Conservation (phyloP, 2,113 vertebrate genomes). For the Lepisosteus oculatus region DNA sequence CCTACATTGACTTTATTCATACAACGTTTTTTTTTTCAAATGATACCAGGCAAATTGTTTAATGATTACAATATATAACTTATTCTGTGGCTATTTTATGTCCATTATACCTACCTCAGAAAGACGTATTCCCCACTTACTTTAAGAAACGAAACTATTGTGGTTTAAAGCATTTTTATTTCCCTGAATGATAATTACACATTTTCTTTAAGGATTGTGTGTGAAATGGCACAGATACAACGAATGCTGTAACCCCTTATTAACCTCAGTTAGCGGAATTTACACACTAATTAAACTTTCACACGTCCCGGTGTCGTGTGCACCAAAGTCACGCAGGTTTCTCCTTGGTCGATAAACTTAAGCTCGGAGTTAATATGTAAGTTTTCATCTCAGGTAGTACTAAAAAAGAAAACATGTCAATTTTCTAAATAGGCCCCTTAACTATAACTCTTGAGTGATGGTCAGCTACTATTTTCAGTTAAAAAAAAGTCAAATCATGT, state of each 20-base stretch:
- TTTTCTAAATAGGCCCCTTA: too few relatives aligned
- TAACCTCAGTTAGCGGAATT: conserved; percentile 47
- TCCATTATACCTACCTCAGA: background rate
- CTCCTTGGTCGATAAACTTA: background rate
- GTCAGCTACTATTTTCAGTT: too few relatives aligned
- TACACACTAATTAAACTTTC: conserved; percentile 74
- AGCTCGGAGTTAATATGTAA: background rate
- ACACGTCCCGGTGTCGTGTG: conserved; percentile 74
- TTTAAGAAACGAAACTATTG: background rate
- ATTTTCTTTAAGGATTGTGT: background rate
- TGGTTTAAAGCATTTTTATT: background rate
- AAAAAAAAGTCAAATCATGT: too few relatives aligned
- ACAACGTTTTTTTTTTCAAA: too few relatives aligned
- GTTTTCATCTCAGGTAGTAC: background rate
- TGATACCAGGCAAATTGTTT: too few relatives aligned
- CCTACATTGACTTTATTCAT: too few relatives aligned
- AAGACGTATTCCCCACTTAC: background rate
- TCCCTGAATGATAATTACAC: conserved; percentile 1
- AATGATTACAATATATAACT: too few relatives aligned
- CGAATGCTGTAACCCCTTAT: conserved; percentile 31
- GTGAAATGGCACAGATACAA: conserved; percentile 15
- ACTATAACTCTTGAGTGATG: too few relatives aligned
- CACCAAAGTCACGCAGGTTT: conserved; percentile 52
- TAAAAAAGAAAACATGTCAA: too few relatives aligned
- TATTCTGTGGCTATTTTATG: too few relatives aligned